Evolutionary conservation across 2,113 vertebrate genomes (phyloP), one percentile per base, ranked within the genome.

Genomic region (Alligator mississippiensis): DNA sequence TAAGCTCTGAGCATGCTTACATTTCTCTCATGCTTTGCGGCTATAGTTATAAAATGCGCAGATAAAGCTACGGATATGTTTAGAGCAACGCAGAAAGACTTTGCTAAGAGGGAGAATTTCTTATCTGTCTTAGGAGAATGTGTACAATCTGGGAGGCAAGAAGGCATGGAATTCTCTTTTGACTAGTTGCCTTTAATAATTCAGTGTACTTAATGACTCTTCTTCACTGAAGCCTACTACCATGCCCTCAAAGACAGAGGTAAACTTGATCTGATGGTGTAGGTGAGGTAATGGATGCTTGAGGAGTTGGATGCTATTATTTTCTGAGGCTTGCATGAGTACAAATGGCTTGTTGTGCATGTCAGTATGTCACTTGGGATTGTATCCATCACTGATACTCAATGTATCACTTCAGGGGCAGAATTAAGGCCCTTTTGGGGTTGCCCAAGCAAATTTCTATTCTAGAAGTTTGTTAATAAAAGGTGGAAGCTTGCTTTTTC

Each of bases 151-250:
- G 28, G 59, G 64, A 77, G 5, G 68, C 47, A 55, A 64, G 34
- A 13, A 27, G 3, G 4, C 30, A 66, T 0, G 0, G 78, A 57
- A 2, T 92, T 82, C 74, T 63, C 78, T 90, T 75, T 17, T 30
- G 21, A 9, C 82, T 68, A 5, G 84, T 87, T 76, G 88, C 59
- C 60, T 21, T 80, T 86, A 61, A 82, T 47, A 34, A 28, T 4
- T 60, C 82, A 0, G 0, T 12, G 30, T 7, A 57, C 70, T 84
- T 70, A 11, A 17, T 6, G 4, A 59, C 16, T 84, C 55, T n/a
- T 19, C 11, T 16, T n/a, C 28, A 14, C 6, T 55, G 61, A 38
- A 63, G 27, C 47, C 27, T 72, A 83, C 72, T 1, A 1, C 25
- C 0, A 0, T 16, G 64, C 82, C 2, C 66, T 18, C 13, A 70